A percentile compares a stretch with the other conserved stretches of the same genome.
These are phyloP conservation scores for Acrocephalus arundinaceus DNA, from an alignment of 2,113 vertebrate genomes.

Conservation along the genomic window DNA sequence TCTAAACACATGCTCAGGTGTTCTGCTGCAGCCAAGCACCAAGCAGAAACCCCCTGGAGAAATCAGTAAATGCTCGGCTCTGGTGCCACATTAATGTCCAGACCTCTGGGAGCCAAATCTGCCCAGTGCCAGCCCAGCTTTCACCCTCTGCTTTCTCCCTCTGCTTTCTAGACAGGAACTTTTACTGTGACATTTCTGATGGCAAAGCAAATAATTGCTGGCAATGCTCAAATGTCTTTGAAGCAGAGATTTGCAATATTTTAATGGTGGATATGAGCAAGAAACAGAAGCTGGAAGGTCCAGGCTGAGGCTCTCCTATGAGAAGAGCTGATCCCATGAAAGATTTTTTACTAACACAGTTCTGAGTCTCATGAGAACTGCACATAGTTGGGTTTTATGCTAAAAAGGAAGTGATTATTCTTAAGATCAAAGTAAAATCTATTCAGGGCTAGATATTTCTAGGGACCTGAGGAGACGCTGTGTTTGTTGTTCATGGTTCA, in stretches of 20 bases:
- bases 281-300: not conserved
- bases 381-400: not conserved
- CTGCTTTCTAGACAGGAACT: not conserved
- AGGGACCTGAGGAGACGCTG: not conserved
- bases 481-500: not conserved
- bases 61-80: not conserved
- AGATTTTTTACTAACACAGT: not conserved
- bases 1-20: not conserved
- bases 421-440: not conserved
- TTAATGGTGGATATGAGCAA: not conserved
- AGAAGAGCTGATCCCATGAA: not conserved
- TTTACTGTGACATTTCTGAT: not conserved
- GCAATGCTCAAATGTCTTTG: not conserved
- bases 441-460: not conserved
- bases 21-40: not conserved
- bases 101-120: not conserved
- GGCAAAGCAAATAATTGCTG: not conserved
- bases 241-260: not conserved
- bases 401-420: not conserved
- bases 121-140: not conserved
- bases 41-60: not conserved
- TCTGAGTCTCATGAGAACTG: not conserved
- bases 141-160: not conserved
- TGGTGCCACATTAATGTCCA: not conserved
- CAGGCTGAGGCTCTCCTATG: not conserved